phyloP scores from a whole-genome alignment of 2,888 invertebrate genomes.

The Criorhina ranunculi region DNA sequence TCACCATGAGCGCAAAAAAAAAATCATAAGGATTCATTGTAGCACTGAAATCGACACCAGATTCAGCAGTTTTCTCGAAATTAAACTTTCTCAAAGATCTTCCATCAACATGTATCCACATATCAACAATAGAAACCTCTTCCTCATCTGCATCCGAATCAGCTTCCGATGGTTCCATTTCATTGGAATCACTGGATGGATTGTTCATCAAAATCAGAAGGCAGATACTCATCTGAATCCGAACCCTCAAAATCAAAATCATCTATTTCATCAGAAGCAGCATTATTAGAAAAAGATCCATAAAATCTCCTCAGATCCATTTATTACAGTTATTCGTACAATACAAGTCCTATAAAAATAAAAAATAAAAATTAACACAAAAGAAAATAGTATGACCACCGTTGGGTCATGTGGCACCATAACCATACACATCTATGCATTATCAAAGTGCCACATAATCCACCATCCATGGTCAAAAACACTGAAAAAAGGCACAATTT shows the following conservation, averaged over 20 bases:
- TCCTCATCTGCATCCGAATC: constrained; percentile 18
- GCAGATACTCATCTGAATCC: constrained; percentile 31
- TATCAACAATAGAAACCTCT: constrained; percentile 6
- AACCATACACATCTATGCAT: constrained; percentile 3
- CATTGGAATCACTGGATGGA: constrained; percentile 19
- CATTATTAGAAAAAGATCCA: constrained; percentile 17
- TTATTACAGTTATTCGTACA: constrained; percentile 1
- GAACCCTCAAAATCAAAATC: constrained; percentile 30
- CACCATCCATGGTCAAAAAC: constrained; percentile 3
- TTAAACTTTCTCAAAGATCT: constrained; percentile 8
- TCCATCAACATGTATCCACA: constrained; percentile 14
- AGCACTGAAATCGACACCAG: not conserved
- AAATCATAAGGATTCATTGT: not conserved
- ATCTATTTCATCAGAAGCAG: constrained; percentile 9
- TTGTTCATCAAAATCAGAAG: constrained; percentile 23
- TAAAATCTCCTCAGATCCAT: constrained; percentile 4
- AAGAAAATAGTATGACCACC: not conserved
- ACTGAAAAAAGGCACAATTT: constrained; percentile 4
- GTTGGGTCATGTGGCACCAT: not conserved
- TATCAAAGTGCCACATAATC: constrained; percentile 1
- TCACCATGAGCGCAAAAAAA: constrained; percentile 29
- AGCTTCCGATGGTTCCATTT: constrained; percentile 4
- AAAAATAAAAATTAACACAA: too few relatives aligned
- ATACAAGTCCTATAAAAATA: constrained; percentile 1
- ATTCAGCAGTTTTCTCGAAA: constrained; percentile 1